Evolutionary conservation across 2,888 invertebrate genomes (phyloP).

Genomic region (Acheta domesticus): DNA sequence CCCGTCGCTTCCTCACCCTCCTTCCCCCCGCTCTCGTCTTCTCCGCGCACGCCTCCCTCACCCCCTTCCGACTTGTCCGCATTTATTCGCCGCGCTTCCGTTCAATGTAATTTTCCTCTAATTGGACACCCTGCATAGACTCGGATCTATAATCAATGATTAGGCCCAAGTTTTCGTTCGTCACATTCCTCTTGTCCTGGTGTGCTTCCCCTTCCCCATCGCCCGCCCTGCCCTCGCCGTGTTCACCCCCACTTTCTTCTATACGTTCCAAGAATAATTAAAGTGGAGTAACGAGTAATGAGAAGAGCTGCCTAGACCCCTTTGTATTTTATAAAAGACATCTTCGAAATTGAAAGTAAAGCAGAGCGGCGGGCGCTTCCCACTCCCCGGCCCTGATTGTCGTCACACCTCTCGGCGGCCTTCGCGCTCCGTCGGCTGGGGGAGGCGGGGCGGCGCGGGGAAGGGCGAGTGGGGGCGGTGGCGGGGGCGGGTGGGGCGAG

Average conservation of each 20-base stretch:
- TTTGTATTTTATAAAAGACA: constrained; percentile 36
- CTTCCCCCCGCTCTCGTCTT: not conserved
- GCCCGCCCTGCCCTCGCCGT: not conserved
- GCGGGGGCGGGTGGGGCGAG: not conserved
- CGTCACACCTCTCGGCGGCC: constrained; percentile 3
- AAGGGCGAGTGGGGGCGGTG: not conserved
- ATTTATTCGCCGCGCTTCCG: not conserved
- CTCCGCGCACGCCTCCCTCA: not conserved
- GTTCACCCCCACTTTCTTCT: constrained; percentile 28
- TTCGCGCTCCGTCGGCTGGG: not conserved
- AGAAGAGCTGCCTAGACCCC: constrained; percentile 31
- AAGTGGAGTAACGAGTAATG: constrained; percentile 35
- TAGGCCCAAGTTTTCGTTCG: constrained; percentile 29
- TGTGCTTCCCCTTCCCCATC: constrained; percentile 18
- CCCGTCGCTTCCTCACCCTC: too few species aligned
- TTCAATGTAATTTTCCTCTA: constrained; percentile 28
- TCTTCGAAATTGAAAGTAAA: constrained; percentile 33
- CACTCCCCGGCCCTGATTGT: constrained; percentile 12
- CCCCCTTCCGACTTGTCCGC: not conserved
- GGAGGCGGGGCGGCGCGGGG: not conserved
- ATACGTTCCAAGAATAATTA: constrained; percentile 35
- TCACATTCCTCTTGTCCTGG: constrained; percentile 23
- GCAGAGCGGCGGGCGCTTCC: not conserved
- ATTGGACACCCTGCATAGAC: constrained; percentile 27
- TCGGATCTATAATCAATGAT: constrained; percentile 23